Evolutionary conservation across 2,113 vertebrate genomes (phyloP), one percentile per base, ranked within the genome.

Genomic region (Pelecanoides urinatrix): DNA sequence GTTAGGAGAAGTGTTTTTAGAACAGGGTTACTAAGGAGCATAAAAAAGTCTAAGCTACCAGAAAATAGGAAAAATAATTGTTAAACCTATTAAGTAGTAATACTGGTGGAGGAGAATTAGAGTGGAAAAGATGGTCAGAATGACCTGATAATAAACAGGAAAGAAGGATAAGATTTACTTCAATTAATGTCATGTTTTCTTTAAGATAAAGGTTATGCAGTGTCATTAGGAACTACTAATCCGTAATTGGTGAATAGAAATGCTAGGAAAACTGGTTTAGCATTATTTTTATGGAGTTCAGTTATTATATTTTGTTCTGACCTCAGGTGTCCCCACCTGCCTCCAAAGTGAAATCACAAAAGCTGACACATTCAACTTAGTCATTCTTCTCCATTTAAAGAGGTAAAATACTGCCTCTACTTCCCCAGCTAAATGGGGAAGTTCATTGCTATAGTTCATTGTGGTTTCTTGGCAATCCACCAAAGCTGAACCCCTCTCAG

Each of bases 111-210:
- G n/a, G 15, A 84, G 72, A 96, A 88, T 75, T 76, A 91, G 78
- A 93, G 68, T 52, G 67, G 70, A 97, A 97, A 93, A 56, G 59
- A 42, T 89, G 59, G 58, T 65, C 76, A 74, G 61, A 92, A 76
- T 95, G 87, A 95, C 82, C 82, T 92, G 82, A 89, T 92, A 95
- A 85, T 93, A 93, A 94, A 90, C 22, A 77, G 13, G 15, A 90
- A 92, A 55, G 23, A 86, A 88, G 72, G 32, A 59, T 76, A 96
- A 92, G 45, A 13, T 79, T 96, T 86, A 36, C 47, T 79, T 96
- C 93, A 89, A 94, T 92, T 87, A 92, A 94, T 76, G 85, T 66
- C 90, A 79, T 71, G 47, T 75, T 94, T 94, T 77, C 76, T 90
- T 94, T 74, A 93, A 90, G 42, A 58, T 50, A 67, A 94, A 96